Evolutionary conservation across 2,888 invertebrate species (phyloP), one percentile per base, ranked within the genome.

Genomic region (Phortica okadai): DNA sequence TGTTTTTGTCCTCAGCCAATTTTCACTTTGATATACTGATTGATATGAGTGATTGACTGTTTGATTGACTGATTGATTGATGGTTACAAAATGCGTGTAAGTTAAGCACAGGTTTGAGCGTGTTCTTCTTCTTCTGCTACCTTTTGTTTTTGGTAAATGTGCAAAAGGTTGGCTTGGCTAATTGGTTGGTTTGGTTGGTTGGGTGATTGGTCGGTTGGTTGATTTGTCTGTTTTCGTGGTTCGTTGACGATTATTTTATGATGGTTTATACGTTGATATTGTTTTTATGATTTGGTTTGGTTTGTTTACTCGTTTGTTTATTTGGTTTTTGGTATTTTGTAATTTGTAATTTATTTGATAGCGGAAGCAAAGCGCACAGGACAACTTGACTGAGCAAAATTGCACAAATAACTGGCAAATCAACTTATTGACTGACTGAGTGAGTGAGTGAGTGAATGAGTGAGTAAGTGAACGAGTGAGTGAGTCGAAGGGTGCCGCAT

Each of bases 331-430:
- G 10, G 41, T 2, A 14, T 25, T 25, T 33, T 25, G 25, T 25
- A 41, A 8, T 64, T 41, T 21, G 33, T 41, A 3, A 14, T 66
- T 66, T 64, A 14, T 41, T 44, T 45, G 58, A 75, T 62, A 62
- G 72, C 80, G 82, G 79, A 79, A 80, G 76, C 79, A 70, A 62
- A 67, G 77, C 78, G 77, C 76, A 83, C 82, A 80, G 80, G 82
- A 84, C 81, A 86, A 85, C 85, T 86, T 84, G 85, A 87, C 85
- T 86, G 87, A 86, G 85, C 81, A 78, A 83, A 87, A 87, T 82
- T 87, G 86, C 86, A 86, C 86, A 87, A 87, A 87, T 87, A 86
- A 86, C 88, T 86, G 86, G 10, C 73, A 41, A 56, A n/a, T n/a
- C 25, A 25, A 25, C 21, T 14, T 2, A 56, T 14, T 16, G 14